phyloP scores from a whole-genome alignment of 2,888 invertebrate species.

The Orgyia antiqua region DNA sequence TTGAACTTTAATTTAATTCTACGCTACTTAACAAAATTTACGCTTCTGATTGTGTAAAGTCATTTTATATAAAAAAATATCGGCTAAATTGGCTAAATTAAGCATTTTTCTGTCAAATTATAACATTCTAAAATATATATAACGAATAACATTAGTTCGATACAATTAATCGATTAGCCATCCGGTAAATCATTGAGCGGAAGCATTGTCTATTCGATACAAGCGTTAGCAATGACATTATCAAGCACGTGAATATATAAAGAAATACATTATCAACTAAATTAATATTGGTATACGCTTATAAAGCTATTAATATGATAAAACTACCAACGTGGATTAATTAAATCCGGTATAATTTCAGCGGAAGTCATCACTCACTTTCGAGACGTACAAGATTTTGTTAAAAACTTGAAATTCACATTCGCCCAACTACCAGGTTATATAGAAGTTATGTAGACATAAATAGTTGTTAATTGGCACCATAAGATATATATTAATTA shows the following conservation, averaged over 20 bases:
- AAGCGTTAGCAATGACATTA: background rate
- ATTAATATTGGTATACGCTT: slow-evolving; percentile 3
- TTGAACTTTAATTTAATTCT: too few species aligned
- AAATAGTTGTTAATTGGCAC: slow-evolving; percentile 9
- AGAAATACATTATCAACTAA: slow-evolving; percentile 1
- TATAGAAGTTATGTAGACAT: background rate
- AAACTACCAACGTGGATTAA: slow-evolving; percentile 3
- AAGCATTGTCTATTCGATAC: background rate
- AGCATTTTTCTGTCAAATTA: too few species aligned
- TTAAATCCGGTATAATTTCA: slow-evolving; percentile 1
- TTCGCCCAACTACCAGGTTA: slow-evolving; percentile 3
- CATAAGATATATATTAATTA: slow-evolving; percentile 16
- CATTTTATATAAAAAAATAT: too few species aligned
- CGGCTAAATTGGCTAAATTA: too few species aligned
- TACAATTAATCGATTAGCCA: too few species aligned
- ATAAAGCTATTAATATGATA: background rate
- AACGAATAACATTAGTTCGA: too few species aligned
- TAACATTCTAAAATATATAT: too few species aligned
- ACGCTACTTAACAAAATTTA: too few species aligned
- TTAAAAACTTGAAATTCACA: slow-evolving; percentile 6
- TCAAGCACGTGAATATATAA: background rate
- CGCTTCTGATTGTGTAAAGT: too few species aligned
- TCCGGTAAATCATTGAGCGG: too few species aligned
- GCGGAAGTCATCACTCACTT: slow-evolving; percentile 8
- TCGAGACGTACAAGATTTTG: slow-evolving; percentile 2